Conservation (phyloP, 2,888 invertebrate genomes). For the Scotopteryx bipunctaria region DNA sequence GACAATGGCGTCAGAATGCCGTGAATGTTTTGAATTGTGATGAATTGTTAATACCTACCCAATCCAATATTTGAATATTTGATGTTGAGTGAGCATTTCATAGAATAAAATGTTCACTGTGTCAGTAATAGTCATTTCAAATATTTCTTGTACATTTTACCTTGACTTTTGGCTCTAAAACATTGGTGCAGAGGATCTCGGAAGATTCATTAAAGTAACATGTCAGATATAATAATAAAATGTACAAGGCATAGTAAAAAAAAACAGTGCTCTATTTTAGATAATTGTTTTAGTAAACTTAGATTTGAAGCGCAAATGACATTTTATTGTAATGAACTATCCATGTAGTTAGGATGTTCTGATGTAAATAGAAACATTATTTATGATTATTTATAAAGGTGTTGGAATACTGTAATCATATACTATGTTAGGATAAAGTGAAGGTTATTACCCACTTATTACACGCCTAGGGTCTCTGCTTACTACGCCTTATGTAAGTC, state of each 20-base stretch:
- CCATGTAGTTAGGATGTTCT: constrained; percentile 22
- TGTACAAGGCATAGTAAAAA: not conserved
- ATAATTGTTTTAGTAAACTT: constrained; percentile 49
- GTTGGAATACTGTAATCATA: constrained; percentile 7
- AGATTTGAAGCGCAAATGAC: constrained; percentile 51
- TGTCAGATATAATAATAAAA: not conserved
- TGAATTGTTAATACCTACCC: not conserved
- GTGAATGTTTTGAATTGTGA: constrained; percentile 20
- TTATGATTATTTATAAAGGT: constrained; percentile 9
- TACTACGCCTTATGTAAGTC: too few species aligned
- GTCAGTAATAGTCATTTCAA: not conserved
- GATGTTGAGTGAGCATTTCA: constrained; percentile 1
- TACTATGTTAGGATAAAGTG: not conserved
- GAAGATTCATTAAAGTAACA: too few species aligned
- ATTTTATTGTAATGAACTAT: constrained; percentile 34
- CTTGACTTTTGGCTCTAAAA: not conserved
- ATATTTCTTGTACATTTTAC: not conserved
- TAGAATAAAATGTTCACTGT: not conserved
- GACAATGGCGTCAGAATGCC: constrained; percentile 1
- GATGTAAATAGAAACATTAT: constrained; percentile 23
- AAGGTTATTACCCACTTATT: not conserved
- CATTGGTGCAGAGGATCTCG: too few species aligned
- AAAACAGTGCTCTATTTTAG: constrained; percentile 52
- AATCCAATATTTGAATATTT: constrained; percentile 8
- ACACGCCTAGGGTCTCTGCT: too few species aligned